Evolutionary conservation across 30 jellyfish, hydroid and myxozoan genomes (phyloP).

Genomic region (Turritopsis rubra): DNA sequence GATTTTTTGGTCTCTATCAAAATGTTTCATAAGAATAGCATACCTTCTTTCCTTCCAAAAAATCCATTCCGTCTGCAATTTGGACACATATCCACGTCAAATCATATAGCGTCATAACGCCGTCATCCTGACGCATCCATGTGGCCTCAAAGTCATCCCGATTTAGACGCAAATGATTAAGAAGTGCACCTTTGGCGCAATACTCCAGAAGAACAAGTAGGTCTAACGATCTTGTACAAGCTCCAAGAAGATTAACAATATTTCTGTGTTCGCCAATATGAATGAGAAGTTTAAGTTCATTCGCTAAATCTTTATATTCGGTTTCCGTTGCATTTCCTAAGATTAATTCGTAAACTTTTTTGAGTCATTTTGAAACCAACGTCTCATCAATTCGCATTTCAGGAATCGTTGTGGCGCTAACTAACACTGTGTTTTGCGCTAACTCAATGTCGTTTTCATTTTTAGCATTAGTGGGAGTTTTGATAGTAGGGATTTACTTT

Average conservation of each 20-base stretch:
- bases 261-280: neutral
- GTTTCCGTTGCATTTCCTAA: neutral
- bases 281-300: neutral
- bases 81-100: conserved; percentile 75
- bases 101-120: conserved; percentile 31
- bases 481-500: no score
- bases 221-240: neutral
- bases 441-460: no score
- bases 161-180: neutral
- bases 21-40: neutral
- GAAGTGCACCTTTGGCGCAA: neutral
- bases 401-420: no score
- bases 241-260: neutral
- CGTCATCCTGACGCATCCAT: neutral
- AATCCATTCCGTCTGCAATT: conserved; percentile 87
- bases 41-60: conserved; percentile 81
- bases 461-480: no score
- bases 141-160: neutral
- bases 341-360: neutral
- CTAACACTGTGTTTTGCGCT: no score
- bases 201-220: neutral
- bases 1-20: neutral
- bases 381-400: no score
- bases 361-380: no score
- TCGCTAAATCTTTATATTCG: neutral